Evolutionary conservation across 2,888 invertebrate genomes (phyloP).

Genomic region (Drosophila gaucha): DNA sequence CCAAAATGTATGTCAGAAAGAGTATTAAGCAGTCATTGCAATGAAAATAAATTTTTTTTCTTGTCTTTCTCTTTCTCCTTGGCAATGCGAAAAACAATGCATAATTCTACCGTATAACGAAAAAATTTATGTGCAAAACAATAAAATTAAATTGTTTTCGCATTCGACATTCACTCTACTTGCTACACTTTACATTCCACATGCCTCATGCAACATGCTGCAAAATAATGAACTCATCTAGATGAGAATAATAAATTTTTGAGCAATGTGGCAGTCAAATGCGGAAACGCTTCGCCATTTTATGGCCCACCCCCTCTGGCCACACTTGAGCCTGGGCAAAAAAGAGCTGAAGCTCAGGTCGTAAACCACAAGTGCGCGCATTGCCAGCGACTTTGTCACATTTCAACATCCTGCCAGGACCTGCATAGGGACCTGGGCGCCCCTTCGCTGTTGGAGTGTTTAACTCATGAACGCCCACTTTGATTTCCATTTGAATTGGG

Average conservation of each 20-base stretch:
- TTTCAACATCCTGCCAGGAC: slow-evolving; percentile 58
- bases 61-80: not conserved
- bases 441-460: slow-evolving; percentile 63
- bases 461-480: slow-evolving; percentile 84
- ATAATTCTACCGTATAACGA: slow-evolving; percentile 59
- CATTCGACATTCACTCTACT: slow-evolving; percentile 62
- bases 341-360: slow-evolving; percentile 65
- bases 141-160: slow-evolving; percentile 84
- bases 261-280: slow-evolving; percentile 52
- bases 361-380: slow-evolving; percentile 76
- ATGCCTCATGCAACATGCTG: slow-evolving; percentile 50
- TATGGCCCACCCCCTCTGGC: slow-evolving; percentile 29
- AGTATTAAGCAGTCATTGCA: not conserved
- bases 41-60: not conserved
- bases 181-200: slow-evolving; percentile 14
- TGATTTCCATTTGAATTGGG: slow-evolving; percentile 83
- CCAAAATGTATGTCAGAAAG: not conserved
- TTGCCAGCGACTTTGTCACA: slow-evolving; percentile 75
- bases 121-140: slow-evolving; percentile 81
- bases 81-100: slow-evolving; percentile 62
- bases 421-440: slow-evolving; percentile 13
- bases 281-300: slow-evolving; percentile 61
- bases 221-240: slow-evolving; percentile 82
- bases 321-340: slow-evolving; percentile 24
- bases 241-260: slow-evolving; percentile 78